These are phyloP conservation scores for Lamellibrachia luymesi DNA, from an alignment of 1,140 invertebrate species.

Conservation along the genomic window DNA sequence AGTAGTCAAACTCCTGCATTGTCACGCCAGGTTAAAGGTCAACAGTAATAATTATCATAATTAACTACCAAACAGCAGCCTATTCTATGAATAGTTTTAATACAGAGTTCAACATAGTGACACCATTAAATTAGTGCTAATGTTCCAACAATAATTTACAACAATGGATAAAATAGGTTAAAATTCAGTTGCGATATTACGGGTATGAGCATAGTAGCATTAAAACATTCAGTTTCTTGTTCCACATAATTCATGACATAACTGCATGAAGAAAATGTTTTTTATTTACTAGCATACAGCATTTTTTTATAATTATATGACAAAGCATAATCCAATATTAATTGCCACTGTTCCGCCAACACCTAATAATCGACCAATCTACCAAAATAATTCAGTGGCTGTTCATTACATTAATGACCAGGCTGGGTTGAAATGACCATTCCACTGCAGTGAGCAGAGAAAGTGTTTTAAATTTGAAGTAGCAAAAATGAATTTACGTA, in stretches of 20 bases:
- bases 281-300: too few species aligned
- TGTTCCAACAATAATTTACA: conserved; percentile 13
- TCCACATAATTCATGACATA: too few species aligned
- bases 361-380: too few species aligned
- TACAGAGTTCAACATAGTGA: background rate
- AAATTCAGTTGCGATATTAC: background rate
- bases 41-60: background rate
- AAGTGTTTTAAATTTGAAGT: background rate
- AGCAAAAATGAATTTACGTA: background rate
- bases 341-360: background rate
- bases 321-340: too few species aligned
- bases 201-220: too few species aligned
- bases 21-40: background rate
- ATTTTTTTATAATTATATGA: too few species aligned
- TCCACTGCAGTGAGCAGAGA: background rate
- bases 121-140: background rate
- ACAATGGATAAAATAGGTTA: background rate
- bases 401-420: too few species aligned
- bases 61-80: background rate
- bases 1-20: conserved; percentile 76
- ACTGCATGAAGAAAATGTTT: too few species aligned
- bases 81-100: background rate
- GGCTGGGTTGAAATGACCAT: too few species aligned
- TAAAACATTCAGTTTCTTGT: too few species aligned
- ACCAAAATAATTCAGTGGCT: too few species aligned